Conservation (phyloP, 1,140 invertebrate species). For the Drosophila paulistorum region DNA sequence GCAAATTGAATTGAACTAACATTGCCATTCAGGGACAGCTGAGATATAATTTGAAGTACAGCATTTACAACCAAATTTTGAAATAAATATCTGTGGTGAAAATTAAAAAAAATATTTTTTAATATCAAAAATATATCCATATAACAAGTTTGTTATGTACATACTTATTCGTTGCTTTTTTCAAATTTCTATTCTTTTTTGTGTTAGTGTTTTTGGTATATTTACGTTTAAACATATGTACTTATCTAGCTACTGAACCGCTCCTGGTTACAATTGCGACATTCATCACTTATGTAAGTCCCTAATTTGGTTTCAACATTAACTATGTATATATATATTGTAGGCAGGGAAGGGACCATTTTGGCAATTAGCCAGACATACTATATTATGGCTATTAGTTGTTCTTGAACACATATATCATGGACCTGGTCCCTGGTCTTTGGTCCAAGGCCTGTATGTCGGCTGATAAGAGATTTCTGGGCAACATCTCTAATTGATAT, state of each 20-base stretch:
- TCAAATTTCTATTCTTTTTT: no score
- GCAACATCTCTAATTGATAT: constrained; percentile 2
- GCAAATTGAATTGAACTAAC: neutral
- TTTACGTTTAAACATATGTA: no score
- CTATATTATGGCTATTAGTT: constrained; percentile 1
- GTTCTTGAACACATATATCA: neutral
- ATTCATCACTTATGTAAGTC: constrained; percentile 5
- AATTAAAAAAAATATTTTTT: no score
- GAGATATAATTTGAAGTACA: neutral
- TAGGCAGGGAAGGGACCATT: neutral
- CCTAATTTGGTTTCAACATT: constrained; percentile 10
- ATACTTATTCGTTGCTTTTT: no score
- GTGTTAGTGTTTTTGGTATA: no score
- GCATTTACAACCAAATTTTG: no score
- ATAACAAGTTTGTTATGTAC: no score
- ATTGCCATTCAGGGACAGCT: neutral
- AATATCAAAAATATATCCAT: no score
- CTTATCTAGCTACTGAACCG: neutral
- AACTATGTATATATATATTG: neutral
- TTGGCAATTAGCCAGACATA: constrained; percentile 1
- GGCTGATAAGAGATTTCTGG: constrained; percentile 34
- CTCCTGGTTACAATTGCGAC: neutral
- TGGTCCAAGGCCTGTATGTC: constrained; percentile 18
- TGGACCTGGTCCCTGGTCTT: neutral
- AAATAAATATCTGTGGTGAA: no score